Evolutionary conservation across 1,140 invertebrate species (phyloP).

Genomic region (Chrysoperla carnea): DNA sequence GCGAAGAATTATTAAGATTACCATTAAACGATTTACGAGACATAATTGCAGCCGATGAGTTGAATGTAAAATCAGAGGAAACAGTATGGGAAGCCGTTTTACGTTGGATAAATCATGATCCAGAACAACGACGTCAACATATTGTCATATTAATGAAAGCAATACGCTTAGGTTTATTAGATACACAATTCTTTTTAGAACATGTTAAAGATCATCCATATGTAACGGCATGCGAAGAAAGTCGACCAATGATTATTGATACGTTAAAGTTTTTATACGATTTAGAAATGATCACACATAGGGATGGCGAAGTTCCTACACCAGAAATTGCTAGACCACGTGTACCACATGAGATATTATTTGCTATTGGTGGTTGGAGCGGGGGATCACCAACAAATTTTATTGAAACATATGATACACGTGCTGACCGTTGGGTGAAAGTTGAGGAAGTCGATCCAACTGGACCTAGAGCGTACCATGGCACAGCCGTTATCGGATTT

Average conservation of each 20-base stretch:
- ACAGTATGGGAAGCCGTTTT: slow-evolving; percentile 43
- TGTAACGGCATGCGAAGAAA: slow-evolving; percentile 40
- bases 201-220: slow-evolving; percentile 45
- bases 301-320: slow-evolving; percentile 36
- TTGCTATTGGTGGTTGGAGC: slow-evolving; percentile 62
- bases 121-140: slow-evolving; percentile 16
- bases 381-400: slow-evolving; percentile 48
- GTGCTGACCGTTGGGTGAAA: slow-evolving; percentile 56
- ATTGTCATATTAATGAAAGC: slow-evolving; percentile 46
- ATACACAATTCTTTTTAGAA: slow-evolving; percentile 61
- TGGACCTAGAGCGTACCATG: slow-evolving; percentile 53
- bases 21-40: slow-evolving; percentile 44
- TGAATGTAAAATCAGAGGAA: slow-evolving; percentile 52
- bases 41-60: slow-evolving; percentile 55
- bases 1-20: slow-evolving; percentile 51
- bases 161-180: slow-evolving; percentile 66
- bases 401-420: slow-evolving; percentile 60
- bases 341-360: slow-evolving; percentile 48
- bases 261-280: slow-evolving; percentile 57
- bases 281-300: slow-evolving; percentile 45
- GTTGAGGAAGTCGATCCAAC: slow-evolving; percentile 37
- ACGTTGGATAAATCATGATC: slow-evolving; percentile 36
- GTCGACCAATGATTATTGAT: slow-evolving; percentile 53
- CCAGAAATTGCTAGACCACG: slow-evolving; percentile 44
- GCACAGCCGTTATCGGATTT: slow-evolving; percentile 41